These are phyloP conservation scores for Caenorhabditis sp. DNA, from an alignment of 2,888 invertebrate species.

Conservation along the genomic window DNA sequence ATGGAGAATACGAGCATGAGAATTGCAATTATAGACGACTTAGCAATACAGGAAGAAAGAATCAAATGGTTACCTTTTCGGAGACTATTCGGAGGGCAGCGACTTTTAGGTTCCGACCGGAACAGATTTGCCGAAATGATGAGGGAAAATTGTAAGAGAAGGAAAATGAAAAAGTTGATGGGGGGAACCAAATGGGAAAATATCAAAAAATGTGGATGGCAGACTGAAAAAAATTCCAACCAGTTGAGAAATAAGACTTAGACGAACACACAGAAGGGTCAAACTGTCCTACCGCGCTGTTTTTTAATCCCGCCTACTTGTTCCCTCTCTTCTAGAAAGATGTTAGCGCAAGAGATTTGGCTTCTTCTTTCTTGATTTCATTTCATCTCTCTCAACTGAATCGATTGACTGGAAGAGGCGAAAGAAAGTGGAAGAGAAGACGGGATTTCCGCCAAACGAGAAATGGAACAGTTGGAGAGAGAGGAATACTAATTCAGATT, in stretches of 20 bases:
- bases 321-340: not conserved
- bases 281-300: slow-evolving; percentile 8
- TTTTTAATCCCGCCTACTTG: slow-evolving; percentile 16
- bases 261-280: slow-evolving; percentile 29
- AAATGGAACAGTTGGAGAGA: not conserved
- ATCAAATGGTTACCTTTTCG: slow-evolving; percentile 22
- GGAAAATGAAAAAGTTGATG: slow-evolving; percentile 1
- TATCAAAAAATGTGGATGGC: too few species aligned
- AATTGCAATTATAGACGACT: slow-evolving; percentile 61
- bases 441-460: slow-evolving; percentile 1
- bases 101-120: slow-evolving; percentile 16
- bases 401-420: not conserved
- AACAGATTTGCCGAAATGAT: slow-evolving; percentile 6
- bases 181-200: slow-evolving; percentile 18
- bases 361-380: slow-evolving; percentile 4
- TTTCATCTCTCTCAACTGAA: not conserved
- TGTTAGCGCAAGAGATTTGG: slow-evolving; percentile 32
- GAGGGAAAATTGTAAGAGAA: not conserved
- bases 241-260: slow-evolving; percentile 42
- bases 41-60: slow-evolving; percentile 23
- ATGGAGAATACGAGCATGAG: slow-evolving; percentile 25
- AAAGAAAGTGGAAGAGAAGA: not conserved
- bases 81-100: slow-evolving; percentile 3
- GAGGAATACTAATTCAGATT: slow-evolving; percentile 19
- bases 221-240: too few species aligned